Conservation (phyloP, 2,113 vertebrate species). For the Sitta europaea region DNA sequence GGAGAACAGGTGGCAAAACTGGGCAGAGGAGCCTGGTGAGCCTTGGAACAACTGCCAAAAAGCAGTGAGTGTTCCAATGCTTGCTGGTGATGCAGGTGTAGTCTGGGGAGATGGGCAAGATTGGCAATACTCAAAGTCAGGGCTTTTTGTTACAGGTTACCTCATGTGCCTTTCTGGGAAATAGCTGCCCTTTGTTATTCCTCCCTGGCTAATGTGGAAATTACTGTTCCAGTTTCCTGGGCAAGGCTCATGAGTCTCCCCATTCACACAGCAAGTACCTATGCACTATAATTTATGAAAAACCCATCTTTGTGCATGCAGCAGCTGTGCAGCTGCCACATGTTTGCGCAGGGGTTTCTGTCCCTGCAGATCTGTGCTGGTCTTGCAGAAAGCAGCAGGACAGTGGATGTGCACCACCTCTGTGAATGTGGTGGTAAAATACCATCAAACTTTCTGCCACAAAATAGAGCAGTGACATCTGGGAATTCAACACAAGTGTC, state of each 20-base stretch:
- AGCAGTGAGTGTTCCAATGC: background rate
- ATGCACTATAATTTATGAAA: background rate
- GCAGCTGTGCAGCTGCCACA: background rate
- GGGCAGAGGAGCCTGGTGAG: background rate
- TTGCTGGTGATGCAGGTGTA: background rate
- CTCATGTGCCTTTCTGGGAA: background rate
- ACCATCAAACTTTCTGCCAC: background rate
- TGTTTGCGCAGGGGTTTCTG: background rate
- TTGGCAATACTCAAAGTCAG: background rate
- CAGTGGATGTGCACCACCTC: background rate
- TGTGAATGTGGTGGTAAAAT: background rate
- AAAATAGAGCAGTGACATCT: background rate
- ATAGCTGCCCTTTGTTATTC: background rate
- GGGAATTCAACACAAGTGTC: background rate
- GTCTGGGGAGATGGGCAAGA: background rate
- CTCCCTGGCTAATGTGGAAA: background rate
- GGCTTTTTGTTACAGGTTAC: background rate
- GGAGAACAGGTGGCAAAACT: background rate
- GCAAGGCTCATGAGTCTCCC: background rate
- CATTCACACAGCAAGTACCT: background rate
- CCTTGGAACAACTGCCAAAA: background rate
- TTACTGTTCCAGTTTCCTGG: background rate
- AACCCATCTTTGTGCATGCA: background rate
- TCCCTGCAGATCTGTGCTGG: background rate
- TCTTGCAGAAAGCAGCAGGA: background rate